phyloP scores from a whole-genome alignment of 92 coral and sea anemone species.

The Heliopora coerulea region DNA sequence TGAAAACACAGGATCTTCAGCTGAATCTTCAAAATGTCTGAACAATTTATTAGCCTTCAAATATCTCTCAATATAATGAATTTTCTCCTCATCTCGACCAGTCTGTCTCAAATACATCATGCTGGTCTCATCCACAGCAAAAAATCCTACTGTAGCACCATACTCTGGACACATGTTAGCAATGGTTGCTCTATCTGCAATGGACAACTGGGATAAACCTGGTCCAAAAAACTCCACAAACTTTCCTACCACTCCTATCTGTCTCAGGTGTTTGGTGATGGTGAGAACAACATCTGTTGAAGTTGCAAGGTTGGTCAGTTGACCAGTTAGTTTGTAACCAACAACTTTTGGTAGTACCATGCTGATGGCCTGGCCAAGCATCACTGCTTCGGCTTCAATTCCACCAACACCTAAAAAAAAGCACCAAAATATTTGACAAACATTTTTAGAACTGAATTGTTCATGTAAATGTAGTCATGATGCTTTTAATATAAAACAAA shows the following conservation, averaged over 20 bases:
- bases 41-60: slow-evolving; percentile 82
- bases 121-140: slow-evolving; percentile 91
- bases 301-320: slow-evolving; percentile 69
- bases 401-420: slow-evolving; percentile 90
- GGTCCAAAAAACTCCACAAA: slow-evolving; percentile 99
- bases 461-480: too few relatives aligned
- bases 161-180: slow-evolving; percentile 99
- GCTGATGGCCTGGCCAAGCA: slow-evolving; percentile 97
- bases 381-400: slow-evolving; percentile 97
- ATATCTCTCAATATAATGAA: slow-evolving; percentile 74
- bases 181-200: slow-evolving; percentile 96
- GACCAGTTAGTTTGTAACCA: slow-evolving; percentile 88
- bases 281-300: slow-evolving; percentile 97
- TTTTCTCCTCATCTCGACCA: slow-evolving; percentile 76
- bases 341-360: slow-evolving; percentile 96
- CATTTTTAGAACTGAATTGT: not conserved
- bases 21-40: slow-evolving; percentile 74
- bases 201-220: slow-evolving; percentile 83
- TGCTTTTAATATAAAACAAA: too few relatives aligned
- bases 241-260: slow-evolving; percentile 94
- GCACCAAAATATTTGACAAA: too few relatives aligned
- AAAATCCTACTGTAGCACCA: slow-evolving; percentile 95
- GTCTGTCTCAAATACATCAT: slow-evolving; percentile 84
- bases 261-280: slow-evolving; percentile 91
- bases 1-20: slow-evolving; percentile 85